phyloP scores from a whole-genome alignment of 2,888 invertebrate species.

The Lottia gigantea region DNA sequence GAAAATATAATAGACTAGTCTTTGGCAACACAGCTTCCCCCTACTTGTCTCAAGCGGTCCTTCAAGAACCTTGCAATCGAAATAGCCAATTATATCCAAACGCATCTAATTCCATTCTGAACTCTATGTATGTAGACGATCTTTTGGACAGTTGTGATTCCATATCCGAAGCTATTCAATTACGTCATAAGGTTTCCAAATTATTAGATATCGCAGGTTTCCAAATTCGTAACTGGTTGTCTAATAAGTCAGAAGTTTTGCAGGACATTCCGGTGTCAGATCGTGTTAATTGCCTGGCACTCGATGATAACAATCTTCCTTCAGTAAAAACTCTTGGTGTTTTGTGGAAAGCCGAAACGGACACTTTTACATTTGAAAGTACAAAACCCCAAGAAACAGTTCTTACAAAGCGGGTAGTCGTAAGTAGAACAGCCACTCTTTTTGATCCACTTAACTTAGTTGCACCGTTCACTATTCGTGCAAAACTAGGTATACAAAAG shows the following conservation, averaged over 20 bases:
- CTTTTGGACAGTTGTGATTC: background rate
- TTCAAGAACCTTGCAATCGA: background rate
- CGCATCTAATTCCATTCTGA: background rate
- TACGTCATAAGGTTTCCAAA: too few species aligned
- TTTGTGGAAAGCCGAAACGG: slow-evolving; percentile 12
- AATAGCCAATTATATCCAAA: background rate
- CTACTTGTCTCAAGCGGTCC: background rate
- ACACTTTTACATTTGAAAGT: background rate
- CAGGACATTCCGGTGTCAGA: background rate
- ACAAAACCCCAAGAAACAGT: background rate
- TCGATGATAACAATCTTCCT: background rate
- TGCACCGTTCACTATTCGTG: background rate
- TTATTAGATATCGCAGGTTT: too few species aligned
- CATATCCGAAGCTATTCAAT: too few species aligned
- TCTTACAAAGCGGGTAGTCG: background rate
- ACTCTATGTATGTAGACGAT: background rate
- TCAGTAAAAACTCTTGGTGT: slow-evolving; percentile 10
- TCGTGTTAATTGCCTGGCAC: background rate
- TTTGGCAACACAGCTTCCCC: background rate
- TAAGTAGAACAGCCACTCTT: background rate
- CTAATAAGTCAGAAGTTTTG: background rate
- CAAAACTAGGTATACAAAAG: background rate
- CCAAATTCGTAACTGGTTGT: background rate
- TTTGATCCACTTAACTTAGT: background rate
- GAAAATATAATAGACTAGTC: background rate